Base-by-base conservation (phyloP, 2,888 invertebrate species). In the Limnephilus lunatus region DNA sequence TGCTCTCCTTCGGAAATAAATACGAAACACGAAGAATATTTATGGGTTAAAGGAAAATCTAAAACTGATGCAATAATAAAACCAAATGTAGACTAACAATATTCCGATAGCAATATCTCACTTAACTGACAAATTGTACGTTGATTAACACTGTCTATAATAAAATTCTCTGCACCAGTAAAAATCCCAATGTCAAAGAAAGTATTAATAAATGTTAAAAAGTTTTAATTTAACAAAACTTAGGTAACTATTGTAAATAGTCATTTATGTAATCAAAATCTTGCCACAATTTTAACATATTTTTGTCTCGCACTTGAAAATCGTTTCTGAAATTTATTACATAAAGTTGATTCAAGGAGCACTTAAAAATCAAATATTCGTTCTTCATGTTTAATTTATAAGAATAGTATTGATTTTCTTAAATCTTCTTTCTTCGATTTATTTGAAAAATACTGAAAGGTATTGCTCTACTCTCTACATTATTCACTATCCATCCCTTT, bases 301-400 rank as follows among this genome's bases (percentile, higher is more conserved):
- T 68, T 68, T 68, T 25, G 2, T 68, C 68, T 68, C 68, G 2
- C 9, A 7, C 9, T 25, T 4, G n/a, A 68, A 68, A 68, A 68
- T 68, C 25, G 53, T 68, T 25, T 68, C 25, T 68, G 68, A 68
- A 68, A 25, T 53, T 15, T 53, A 25, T 68, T 0, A 25, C 25
- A 68, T 7, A 68, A 68, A 68, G n/a, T 68, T 25, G 68, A 68
- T 68, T 68, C 25, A n/a, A 68, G 68, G 25, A 25, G 25, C 68
- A 25, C 68, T 68, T 68, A 68, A 68, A 68, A 68, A 68, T 68
- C 68, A 68, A 68, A 68, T 68, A 68, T 68, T 25, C 68, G 68
- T n/a, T 68, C 68, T 68, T 68, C 68, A 68, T 68, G 68, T 68
- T 68, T 68, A 68, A 68, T 68, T 68, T n/a, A 68, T 68, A n/a